Percentiles rank a stretch among this genome's conserved stretches.
Evolutionary conservation across 2,113 vertebrate genomes (phyloP).

Genomic region (Pteruthius melanotis): DNA sequence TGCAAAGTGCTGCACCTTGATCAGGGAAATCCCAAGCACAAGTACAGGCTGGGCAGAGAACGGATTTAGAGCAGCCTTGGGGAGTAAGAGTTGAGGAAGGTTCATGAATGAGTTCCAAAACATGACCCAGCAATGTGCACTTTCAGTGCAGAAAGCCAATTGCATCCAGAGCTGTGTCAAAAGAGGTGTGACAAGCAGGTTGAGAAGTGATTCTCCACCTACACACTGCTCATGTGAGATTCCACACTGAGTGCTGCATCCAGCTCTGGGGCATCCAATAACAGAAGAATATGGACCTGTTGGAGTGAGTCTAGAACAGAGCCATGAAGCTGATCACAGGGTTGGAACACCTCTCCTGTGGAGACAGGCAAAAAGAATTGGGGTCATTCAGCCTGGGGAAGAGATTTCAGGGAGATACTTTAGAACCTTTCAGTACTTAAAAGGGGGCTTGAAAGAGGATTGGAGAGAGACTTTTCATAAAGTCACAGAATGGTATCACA

Average conservation of each 20-base stretch:
- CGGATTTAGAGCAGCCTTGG: neutral
- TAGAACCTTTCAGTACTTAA: neutral
- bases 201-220: neutral
- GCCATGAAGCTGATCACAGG: neutral
- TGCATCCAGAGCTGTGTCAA: neutral
- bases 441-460: neutral
- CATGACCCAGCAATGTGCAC: no score
- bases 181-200: neutral
- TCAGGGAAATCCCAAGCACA: neutral
- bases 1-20: neutral
- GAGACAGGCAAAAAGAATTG: neutral
- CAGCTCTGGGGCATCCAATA: neutral
- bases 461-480: neutral
- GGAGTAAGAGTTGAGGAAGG: neutral
- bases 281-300: neutral
- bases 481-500: no score
- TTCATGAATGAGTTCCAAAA: neutral
- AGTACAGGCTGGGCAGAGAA: neutral
- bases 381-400: neutral
- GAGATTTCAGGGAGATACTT: neutral
- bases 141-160: no score
- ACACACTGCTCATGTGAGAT: neutral
- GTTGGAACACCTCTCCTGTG: neutral
- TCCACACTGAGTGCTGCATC: neutral
- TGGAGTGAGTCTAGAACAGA: neutral